A percentile compares a stretch with the other conserved stretches of the same genome.
phyloP scores from a whole-genome alignment of 2,113 vertebrate species.

The Takifugu bimaculatus region DNA sequence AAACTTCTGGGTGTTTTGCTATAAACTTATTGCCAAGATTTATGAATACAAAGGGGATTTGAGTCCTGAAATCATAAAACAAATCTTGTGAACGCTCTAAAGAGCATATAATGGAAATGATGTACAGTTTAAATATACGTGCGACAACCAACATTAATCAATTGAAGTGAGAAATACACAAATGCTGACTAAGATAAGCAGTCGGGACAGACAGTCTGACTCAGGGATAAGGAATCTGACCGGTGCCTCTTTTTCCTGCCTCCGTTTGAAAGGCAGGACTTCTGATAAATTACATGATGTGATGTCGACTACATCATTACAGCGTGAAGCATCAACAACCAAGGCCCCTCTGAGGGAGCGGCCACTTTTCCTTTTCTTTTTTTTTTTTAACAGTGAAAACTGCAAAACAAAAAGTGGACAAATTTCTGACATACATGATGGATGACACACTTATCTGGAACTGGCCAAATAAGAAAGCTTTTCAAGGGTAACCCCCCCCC shows the following conservation, averaged over 20 bases:
- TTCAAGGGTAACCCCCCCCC: neutral
- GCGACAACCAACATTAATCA: too few species aligned
- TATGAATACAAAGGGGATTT: neutral
- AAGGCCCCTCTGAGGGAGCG: constrained; percentile 12
- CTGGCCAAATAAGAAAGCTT: constrained; percentile 3
- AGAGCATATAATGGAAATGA: too few species aligned
- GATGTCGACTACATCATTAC: constrained; percentile 12
- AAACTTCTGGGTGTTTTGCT: neutral
- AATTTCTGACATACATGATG: constrained; percentile 11
- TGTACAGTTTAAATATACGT: too few species aligned
- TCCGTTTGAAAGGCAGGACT: constrained; percentile 28
- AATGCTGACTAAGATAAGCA: constrained; percentile 1
- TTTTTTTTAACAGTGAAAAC: neutral
- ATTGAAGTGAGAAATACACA: too few species aligned
- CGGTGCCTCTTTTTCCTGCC: constrained; percentile 14
- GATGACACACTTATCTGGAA: constrained; percentile 17
- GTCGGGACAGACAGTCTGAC: constrained; percentile 24
- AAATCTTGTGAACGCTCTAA: too few species aligned
- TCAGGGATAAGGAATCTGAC: constrained; percentile 23
- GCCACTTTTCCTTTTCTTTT: neutral
- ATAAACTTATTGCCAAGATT: neutral
- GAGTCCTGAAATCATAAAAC: constrained; percentile 9
- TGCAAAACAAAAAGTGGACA: constrained; percentile 3
- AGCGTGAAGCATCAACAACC: constrained; percentile 19
- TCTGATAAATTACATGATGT: constrained; percentile 30